These are phyloP conservation scores for Paragorgia papillata DNA, from an alignment of 92 coral and sea anemone genomes.

Conservation along the genomic window DNA sequence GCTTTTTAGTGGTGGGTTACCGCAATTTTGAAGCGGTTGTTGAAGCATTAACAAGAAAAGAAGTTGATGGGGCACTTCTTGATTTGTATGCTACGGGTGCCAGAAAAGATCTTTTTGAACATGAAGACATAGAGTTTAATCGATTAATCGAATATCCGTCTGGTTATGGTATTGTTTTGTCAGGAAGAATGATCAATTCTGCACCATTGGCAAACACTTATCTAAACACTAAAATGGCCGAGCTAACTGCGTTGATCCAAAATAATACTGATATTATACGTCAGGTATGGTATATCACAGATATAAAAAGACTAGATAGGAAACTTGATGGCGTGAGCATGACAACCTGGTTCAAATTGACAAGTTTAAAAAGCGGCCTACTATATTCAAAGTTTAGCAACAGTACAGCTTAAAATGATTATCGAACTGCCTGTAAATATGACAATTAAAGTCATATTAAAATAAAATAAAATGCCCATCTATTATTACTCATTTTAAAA, in stretches of 20 bases:
- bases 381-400: too few relatives aligned
- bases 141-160: slow-evolving; percentile 29
- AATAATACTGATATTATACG: slow-evolving; percentile 20
- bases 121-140: slow-evolving; percentile 40
- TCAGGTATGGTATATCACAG: slow-evolving; percentile 18
- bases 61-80: slow-evolving; percentile 73
- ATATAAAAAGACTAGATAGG: too few relatives aligned
- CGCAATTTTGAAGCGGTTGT: slow-evolving; percentile 54
- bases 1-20: slow-evolving; percentile 32
- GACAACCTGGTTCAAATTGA: too few relatives aligned
- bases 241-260: neutral
- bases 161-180: slow-evolving; percentile 43
- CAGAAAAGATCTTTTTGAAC: slow-evolving; percentile 62
- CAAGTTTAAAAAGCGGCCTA: too few relatives aligned
- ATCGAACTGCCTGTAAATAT: too few relatives aligned
- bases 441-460: too few relatives aligned
- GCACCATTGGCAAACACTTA: slow-evolving; percentile 10
- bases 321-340: too few relatives aligned
- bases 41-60: slow-evolving; percentile 55
- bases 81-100: slow-evolving; percentile 79
- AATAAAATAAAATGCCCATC: too few relatives aligned
- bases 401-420: too few relatives aligned
- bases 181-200: slow-evolving; percentile 33
- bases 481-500: too few relatives aligned
- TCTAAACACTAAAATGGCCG: neutral